Evolutionary conservation across 2,113 vertebrate species (phyloP), one percentile per base, ranked within the genome.

Genomic region (Poeciliopsis turrubarensis): DNA sequence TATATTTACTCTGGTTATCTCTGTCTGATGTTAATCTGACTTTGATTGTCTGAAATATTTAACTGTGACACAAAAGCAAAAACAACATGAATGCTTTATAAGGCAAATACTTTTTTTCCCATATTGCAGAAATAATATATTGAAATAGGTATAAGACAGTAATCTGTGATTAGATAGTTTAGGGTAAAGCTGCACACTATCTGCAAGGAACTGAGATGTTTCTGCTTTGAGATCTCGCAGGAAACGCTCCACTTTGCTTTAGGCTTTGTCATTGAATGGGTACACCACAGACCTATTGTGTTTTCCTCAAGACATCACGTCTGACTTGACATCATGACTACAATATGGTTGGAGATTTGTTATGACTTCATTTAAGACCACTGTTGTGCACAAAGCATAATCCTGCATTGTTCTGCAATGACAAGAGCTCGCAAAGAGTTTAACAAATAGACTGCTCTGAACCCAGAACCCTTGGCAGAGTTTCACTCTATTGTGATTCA

Each of bases 301-400:
- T 82, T 87, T 85, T 86, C 75, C 77, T 63, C 54, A 78, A 88
- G 86, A 90, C 90, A 83, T 86, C 83, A 79, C 74, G 70, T 86
- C 79, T 87, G 68, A 86, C 51, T 75, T 89, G 88, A 92, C 91
- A 90, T 92, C 89, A 89, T 84, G 67, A 78, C 60, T 64, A 73
- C 82, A 89, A 70, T 89, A 87, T 83, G 86, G 80, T 77, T 29
- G 17, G 78, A 75, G 75, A 77, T 81, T 87, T 86, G 83, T 91
- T 89, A 79, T 89, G 87, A 86, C 83, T 93, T 90, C 77, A 90
- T 91, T 84, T 81, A 84, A 86, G 81, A 79, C 65, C 77, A 60
- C 73, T 88, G 88, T 87, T 90, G 85, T 87, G 61, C 82, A 60
- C 26, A 15, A 63, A 88, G 67, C 65, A 89, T 83, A 90, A 90